Conservation (phyloP, 2,797 vertebrate species). For the Diplodus puntazzo region DNA sequence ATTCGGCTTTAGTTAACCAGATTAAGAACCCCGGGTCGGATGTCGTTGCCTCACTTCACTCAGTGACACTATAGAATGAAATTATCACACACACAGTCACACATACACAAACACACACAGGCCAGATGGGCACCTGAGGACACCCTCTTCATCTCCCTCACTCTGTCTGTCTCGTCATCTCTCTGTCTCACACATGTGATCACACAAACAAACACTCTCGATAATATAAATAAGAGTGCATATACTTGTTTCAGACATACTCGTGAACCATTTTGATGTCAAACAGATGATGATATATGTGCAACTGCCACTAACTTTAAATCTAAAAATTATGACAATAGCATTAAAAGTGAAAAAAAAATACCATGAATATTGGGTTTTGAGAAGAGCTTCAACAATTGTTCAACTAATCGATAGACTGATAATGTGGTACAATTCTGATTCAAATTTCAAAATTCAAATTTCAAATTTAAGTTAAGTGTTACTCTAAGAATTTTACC, state of each 20-base stretch:
- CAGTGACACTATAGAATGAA: slow-evolving; percentile 31
- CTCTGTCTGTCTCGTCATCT: slow-evolving; percentile 35
- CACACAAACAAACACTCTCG: slow-evolving; percentile 8
- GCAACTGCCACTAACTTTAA: not conserved
- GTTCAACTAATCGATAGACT: no score
- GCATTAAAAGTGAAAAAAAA: not conserved
- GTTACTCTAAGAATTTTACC: no score
- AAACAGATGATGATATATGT: not conserved
- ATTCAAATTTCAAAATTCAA: no score
- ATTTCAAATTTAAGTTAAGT: no score
- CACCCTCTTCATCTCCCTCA: slow-evolving; percentile 34
- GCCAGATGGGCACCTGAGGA: slow-evolving; percentile 57
- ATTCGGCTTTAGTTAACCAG: slow-evolving; percentile 67
- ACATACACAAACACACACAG: slow-evolving; percentile 21
- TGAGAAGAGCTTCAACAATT: not conserved
- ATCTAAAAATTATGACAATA: not conserved
- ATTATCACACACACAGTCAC: slow-evolving; percentile 29
- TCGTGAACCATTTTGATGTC: not conserved
- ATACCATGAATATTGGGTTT: not conserved
- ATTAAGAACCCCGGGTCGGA: slow-evolving; percentile 54
- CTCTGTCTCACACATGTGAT: slow-evolving; percentile 18
- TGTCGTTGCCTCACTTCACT: slow-evolving; percentile 40
- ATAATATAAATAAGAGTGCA: not conserved
- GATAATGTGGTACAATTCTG: no score
- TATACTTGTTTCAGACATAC: not conserved